These are phyloP conservation scores for Ethmia dodecea DNA, from an alignment of 2,888 invertebrate genomes.

Conservation along the genomic window DNA sequence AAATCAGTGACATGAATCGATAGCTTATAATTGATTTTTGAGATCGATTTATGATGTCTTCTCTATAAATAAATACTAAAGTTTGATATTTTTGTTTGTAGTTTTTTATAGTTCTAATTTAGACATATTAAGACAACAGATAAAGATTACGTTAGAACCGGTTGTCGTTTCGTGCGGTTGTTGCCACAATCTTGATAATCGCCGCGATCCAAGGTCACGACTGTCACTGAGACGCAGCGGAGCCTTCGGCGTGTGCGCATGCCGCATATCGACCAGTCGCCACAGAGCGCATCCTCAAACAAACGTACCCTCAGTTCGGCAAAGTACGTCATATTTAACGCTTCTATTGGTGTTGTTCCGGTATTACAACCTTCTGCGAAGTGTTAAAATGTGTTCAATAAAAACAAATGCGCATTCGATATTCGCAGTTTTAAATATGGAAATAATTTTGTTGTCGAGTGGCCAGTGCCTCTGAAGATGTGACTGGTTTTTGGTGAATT, in stretches of 20 bases:
- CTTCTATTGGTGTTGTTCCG: not conserved
- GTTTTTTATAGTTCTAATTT: too few relatives aligned
- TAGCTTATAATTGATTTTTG: too few relatives aligned
- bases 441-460: not conserved
- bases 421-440: not conserved
- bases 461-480: conserved; percentile 1
- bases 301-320: conserved; percentile 9
- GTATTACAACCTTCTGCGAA: conserved; percentile 3
- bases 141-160: too few relatives aligned
- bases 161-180: too few relatives aligned
- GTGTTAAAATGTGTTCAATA: conserved; percentile 7
- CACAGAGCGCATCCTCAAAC: conserved; percentile 32
- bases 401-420: conserved; percentile 1
- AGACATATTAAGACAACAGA: too few relatives aligned
- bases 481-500: not conserved
- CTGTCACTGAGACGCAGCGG: conserved; percentile 46
- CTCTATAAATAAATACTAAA: too few relatives aligned
- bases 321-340: too few relatives aligned
- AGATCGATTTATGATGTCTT: too few relatives aligned
- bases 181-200: conserved; percentile 21
- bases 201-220: conserved; percentile 51
- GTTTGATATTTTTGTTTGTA: too few relatives aligned
- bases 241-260: conserved; percentile 39
- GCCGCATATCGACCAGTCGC: conserved; percentile 26
- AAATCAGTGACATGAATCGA: too few relatives aligned